These are phyloP conservation scores for Mycteria americana DNA, from an alignment of 2,797 vertebrate genomes.

Conservation along the genomic window DNA sequence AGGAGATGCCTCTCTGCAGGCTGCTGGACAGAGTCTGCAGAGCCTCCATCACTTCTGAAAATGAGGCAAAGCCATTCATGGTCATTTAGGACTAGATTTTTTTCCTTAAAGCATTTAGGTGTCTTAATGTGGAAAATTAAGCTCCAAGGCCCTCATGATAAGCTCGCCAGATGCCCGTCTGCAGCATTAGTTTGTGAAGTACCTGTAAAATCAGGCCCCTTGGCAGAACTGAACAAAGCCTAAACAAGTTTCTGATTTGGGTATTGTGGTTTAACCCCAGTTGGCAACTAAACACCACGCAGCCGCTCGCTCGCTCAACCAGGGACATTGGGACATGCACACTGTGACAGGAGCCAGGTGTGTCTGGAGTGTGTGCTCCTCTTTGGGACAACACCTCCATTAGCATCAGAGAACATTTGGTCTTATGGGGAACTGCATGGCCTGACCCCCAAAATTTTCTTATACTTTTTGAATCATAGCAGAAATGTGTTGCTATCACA, in stretches of 20 bases:
- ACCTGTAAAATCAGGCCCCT: neutral
- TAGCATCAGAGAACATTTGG: neutral
- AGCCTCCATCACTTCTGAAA: neutral
- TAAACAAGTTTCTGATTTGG: neutral
- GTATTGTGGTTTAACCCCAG: neutral
- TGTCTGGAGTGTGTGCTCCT: accelerated
- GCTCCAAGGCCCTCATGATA: neutral
- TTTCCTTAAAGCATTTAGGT: neutral
- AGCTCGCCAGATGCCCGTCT: neutral
- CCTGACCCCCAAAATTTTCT: neutral
- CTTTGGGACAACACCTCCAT: neutral
- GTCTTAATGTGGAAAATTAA: neutral
- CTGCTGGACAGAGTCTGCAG: neutral
- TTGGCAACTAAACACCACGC: too few relatives aligned
- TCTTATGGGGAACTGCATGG: neutral
- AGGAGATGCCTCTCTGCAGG: neutral
- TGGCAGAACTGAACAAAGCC: neutral
- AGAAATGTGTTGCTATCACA: neutral
- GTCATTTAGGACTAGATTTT: neutral
- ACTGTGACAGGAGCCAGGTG: neutral
- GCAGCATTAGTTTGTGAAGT: neutral
- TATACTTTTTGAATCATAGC: neutral
- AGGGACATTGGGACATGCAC: neutral
- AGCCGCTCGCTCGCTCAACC: too few relatives aligned
- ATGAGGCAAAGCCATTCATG: neutral